Base-by-base conservation (phyloP, 2,113 vertebrate species). In the Origma solitaria region DNA sequence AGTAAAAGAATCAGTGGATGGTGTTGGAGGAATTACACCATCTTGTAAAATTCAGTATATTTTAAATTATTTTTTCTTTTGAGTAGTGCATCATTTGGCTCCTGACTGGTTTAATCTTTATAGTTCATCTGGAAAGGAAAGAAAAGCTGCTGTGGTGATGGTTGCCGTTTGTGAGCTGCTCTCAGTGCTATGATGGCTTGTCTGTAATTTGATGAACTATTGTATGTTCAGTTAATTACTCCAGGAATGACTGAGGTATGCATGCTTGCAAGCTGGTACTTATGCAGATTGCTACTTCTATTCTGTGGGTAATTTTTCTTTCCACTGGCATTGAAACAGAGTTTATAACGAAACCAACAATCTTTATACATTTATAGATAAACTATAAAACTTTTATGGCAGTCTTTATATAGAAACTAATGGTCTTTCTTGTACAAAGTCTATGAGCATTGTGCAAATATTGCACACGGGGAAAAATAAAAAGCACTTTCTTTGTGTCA, bases 381-480 rank as follows among this genome's bases (percentile, higher is more conserved):
- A 98, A 97, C 97, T 85, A 56, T 98, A 98, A 98, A 97, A 95
- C 83, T 94, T 98, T 98, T 97, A 98, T 94, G 88, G 91, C 92
- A 95, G 86, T 96, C 95, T 98, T 97, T 97, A 98, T 98, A 96
- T 98, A 97, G 97, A 98, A 98, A 96, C 93, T 94, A 97, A 95
- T 96, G 97, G 92, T 94, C 91, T 98, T 94, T 97, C 96, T 97
- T 95, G 82, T 96, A 82, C 80, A 85, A 88, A 91, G 92, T 95
- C 89, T 96, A 5, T 86, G 96, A 94, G 97, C 96, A 66, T 91
- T 94, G 90, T 95, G 97, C 93, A 97, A 97, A 97, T 82, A 75
- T 69, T 79, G 90, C 87, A 93, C 91, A 83, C 45, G 72, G 95
- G 97, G 95, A 95, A 97, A 96, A 97, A 96, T 95, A 84, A 97